Evolutionary conservation across 2,888 invertebrate species (phyloP).

Genomic region (Volucella zonaria): DNA sequence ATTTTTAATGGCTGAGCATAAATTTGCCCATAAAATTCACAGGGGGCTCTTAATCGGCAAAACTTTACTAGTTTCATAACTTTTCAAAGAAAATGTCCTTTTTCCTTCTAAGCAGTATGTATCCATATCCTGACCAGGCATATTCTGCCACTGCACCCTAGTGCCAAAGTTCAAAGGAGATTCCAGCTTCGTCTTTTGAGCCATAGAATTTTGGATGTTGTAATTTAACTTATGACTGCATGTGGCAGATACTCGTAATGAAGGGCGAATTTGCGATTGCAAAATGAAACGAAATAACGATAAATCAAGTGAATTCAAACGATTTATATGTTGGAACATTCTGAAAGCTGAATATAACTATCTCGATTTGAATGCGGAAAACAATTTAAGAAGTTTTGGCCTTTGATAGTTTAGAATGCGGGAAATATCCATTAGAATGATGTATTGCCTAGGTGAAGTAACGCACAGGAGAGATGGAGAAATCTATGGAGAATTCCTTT

Average conservation of each 20-base stretch:
- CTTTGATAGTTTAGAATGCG: background rate
- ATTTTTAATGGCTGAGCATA: slow-evolving; percentile 68
- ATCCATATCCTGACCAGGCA: slow-evolving; percentile 21
- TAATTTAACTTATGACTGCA: slow-evolving; percentile 36
- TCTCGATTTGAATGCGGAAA: background rate
- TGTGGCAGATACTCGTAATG: slow-evolving; percentile 23
- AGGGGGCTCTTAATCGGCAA: slow-evolving; percentile 60
- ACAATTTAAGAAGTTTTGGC: background rate
- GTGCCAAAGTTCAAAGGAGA: slow-evolving; percentile 11
- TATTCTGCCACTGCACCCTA: slow-evolving; percentile 29
- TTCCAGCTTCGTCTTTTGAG: slow-evolving; percentile 33
- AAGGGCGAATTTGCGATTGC: slow-evolving; percentile 39
- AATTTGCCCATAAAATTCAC: slow-evolving; percentile 66
- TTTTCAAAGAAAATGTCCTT: slow-evolving; percentile 59
- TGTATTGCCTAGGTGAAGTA: slow-evolving; percentile 1
- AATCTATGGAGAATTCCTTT: no score
- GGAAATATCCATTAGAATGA: slow-evolving; percentile 10
- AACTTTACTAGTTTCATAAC: slow-evolving; percentile 71
- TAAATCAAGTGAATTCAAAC: slow-evolving; percentile 58
- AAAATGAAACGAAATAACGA: slow-evolving; percentile 50
- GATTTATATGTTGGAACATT: slow-evolving; percentile 12
- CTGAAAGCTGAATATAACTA: slow-evolving; percentile 3
- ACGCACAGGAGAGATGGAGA: no score
- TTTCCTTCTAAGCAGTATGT: slow-evolving; percentile 47
- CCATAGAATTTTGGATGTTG: slow-evolving; percentile 36